Base-by-base conservation (phyloP, 2,888 invertebrate genomes). In the Phania funesta region DNA sequence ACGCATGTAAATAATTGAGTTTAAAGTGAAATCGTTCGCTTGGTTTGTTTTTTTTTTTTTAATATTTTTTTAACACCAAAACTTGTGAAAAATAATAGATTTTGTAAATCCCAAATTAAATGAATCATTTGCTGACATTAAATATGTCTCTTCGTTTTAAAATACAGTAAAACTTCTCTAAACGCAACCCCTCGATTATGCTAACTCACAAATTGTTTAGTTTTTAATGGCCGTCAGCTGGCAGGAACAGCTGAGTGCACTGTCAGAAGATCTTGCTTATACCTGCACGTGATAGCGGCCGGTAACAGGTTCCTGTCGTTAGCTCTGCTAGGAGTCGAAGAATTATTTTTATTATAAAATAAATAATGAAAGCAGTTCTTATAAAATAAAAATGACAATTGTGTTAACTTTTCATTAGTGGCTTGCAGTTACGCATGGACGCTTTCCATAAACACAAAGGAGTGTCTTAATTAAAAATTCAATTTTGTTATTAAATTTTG, bases 21-120 rank as follows among this genome's bases (percentile, higher is more conserved):
- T 74, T 68, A 32, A 81, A 70, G 73, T 68, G 78, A 82, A 82
- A 78, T 74, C 70, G 46, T 56, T 65, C n/a, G n/a, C n/a, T 24
- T 67, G 26, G 38, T 24, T 26, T 7, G 2, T 1, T 29, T 20
- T 54, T 26, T 35, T 35, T 35, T 16, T 2, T 44, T n/a, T n/a
- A n/a, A n/a, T n/a, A n/a, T n/a, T 3, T 0, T 73, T 16, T 56
- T 64, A 35, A 74, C 56, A 13, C 56, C 38, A 56, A 62, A 48
- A 46, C 13, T 22, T 11, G 4, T 9, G 20, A 46, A 38, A 65
- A 44, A 54, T 35, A 52, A 41, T 16, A 50, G 24, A 44, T 67
- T 60, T 71, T 38, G 26, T 65, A 76, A 80, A 68, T 68, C 56
- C 56, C 64, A 74, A n/a, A 70, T 75, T 82, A 75, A 74, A 78